phyloP scores from a whole-genome alignment of 2,888 invertebrate genomes.

The Zele albiditarsus region DNA sequence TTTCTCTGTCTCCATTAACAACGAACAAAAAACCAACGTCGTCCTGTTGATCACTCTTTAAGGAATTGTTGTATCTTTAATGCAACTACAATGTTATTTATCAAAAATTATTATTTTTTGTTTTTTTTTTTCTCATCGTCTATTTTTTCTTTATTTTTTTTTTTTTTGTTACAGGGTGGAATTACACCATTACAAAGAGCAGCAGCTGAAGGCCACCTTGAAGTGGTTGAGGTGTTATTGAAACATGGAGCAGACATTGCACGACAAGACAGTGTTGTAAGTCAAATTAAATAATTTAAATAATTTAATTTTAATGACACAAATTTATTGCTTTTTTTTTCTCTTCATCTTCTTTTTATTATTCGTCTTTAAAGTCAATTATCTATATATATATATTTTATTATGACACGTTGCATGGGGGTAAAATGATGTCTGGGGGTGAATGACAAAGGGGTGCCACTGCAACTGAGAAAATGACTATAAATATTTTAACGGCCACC shows the following conservation, averaged over 20 bases:
- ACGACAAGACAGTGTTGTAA: conserved; percentile 84
- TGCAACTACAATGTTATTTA: too few relatives aligned
- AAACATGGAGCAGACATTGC: conserved; percentile 81
- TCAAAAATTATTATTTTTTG: neutral
- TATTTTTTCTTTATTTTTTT: conserved; percentile 16
- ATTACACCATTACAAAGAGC: conserved; percentile 86
- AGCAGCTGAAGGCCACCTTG: conserved; percentile 87
- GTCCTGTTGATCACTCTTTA: too few relatives aligned
- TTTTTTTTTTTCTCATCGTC: neutral
- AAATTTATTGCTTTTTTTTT: neutral
- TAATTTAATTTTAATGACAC: neutral
- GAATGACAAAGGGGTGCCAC: neutral
- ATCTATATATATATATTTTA: neutral
- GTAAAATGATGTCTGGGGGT: neutral
- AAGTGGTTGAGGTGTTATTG: conserved; percentile 81
- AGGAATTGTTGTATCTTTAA: too few relatives aligned
- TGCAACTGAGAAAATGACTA: neutral
- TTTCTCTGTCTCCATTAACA: neutral
- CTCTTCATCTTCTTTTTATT: neutral
- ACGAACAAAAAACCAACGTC: too few relatives aligned
- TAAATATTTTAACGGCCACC: conserved; percentile 42
- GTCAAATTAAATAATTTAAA: conserved; percentile 56
- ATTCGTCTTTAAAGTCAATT: too few relatives aligned
- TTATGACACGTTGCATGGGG: neutral
- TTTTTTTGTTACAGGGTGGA: conserved; percentile 78